A percentile compares a stretch with the other conserved stretches of the same genome.
phyloP scores from a whole-genome alignment of 1,140 invertebrate genomes.

The Hyles vespertilio region DNA sequence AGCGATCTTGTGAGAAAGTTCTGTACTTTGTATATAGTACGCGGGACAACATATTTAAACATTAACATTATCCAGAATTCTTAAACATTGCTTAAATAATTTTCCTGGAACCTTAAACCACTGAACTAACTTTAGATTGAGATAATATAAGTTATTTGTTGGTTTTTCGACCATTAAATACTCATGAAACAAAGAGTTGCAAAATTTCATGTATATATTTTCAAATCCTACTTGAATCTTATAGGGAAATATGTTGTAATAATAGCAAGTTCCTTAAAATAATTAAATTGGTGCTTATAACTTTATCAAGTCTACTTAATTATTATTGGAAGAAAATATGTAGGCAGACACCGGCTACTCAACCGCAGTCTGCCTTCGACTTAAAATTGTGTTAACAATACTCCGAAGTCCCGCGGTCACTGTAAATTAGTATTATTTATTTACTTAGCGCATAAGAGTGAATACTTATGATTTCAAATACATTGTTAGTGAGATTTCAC shows the following conservation, averaged over 20 bases:
- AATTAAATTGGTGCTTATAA: no score
- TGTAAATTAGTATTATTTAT: conserved; percentile 74
- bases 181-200: no score
- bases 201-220: no score
- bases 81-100: background rate
- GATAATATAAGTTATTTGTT: background rate
- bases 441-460: conserved; percentile 62
- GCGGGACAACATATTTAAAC: background rate
- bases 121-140: background rate
- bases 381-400: background rate
- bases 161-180: no score
- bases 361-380: background rate
- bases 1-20: no score
- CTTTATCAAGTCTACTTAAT: background rate
- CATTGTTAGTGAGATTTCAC: conserved; percentile 41
- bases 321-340: background rate
- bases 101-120: background rate
- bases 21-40: no score
- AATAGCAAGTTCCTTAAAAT: no score
- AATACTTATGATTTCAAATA: conserved; percentile 15
- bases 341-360: no score
- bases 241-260: no score
- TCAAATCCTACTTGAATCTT: no score
- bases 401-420: conserved; percentile 33
- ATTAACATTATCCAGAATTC: background rate